A percentile compares a stretch with the other conserved stretches of the same genome.
Evolutionary conservation across 2,113 vertebrate species (phyloP).

Genomic region (Myrmophylax atrothorax): DNA sequence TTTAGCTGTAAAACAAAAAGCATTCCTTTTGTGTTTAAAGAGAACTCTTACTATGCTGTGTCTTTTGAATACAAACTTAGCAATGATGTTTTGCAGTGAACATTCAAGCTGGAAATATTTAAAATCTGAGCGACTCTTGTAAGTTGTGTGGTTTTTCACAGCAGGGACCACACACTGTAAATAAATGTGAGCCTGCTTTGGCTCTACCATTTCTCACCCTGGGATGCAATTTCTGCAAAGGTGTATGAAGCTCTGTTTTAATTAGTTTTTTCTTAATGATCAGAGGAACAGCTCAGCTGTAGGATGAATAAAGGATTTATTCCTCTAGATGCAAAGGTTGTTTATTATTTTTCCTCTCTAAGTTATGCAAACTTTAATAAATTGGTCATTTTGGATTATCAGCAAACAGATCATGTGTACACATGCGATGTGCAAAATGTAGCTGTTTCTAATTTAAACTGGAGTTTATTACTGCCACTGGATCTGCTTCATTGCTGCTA

Average conservation of each 20-base stretch:
- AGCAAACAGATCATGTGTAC: neutral
- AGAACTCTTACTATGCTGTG: neutral
- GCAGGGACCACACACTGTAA: constrained; percentile 6
- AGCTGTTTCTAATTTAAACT: constrained; percentile 59
- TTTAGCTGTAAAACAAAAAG: neutral
- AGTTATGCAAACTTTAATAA: constrained; percentile 11
- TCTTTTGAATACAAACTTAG: neutral
- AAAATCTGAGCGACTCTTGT: constrained; percentile 14
- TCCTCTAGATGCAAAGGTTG: neutral
- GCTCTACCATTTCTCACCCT: constrained; percentile 10
- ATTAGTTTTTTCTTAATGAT: constrained; percentile 53
- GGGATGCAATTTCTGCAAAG: constrained; percentile 46
- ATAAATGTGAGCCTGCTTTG: neutral
- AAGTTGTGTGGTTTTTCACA: constrained; percentile 20
- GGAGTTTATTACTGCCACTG: constrained; percentile 39
- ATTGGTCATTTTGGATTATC: constrained; percentile 21
- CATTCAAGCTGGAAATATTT: constrained; percentile 52
- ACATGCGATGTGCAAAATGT: neutral
- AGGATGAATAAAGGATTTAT: constrained; percentile 20
- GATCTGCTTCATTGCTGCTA: constrained; percentile 53
- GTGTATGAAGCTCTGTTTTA: constrained; percentile 43
- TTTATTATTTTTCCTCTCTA: constrained; percentile 1
- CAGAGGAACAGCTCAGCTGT: neutral
- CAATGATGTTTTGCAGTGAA: constrained; percentile 20
- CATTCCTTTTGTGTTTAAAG: neutral